Base-by-base conservation (phyloP, 30 jellyfish, hydroid and myxozoan genomes). In the Pelagia noctiluca region DNA sequence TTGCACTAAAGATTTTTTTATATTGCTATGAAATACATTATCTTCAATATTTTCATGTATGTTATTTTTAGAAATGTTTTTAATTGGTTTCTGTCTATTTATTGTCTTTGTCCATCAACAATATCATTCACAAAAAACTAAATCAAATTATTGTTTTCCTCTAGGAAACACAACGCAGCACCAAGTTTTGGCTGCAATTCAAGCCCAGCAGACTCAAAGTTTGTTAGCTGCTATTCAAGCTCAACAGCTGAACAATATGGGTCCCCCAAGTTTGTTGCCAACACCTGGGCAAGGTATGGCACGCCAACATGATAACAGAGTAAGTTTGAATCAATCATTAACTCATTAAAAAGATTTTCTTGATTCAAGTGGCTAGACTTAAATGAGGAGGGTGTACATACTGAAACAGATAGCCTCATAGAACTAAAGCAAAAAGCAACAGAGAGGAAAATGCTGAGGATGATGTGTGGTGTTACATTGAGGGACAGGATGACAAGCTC, bases 201-300 rank as follows among this genome's bases (percentile, higher is more conserved):
- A 88, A 50, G 97, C 97, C 2, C 97, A 88, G 31, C 97, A 80
- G 42, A 80, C 97, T 0, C 97, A 88, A 57, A 79, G 71, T 37
- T 21, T 78, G 63, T 76, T 88, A 22, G 97, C 97, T 24, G 89
- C 89, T 21, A 50, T 88, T 13, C 97, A 88, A 61, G 97, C 97
- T 2, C 97, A 88, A 34, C 88, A 69, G 57, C 73, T 48, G 38
- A 34, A 52, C 37, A 78, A 52, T 34, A 57, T 50, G 78, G 47
- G 62, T 10, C 61, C 83, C 18, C 69, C 77, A 2, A 67, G 96
- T 53, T 49, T 86, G 63, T 36, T 86, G 65, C 96, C 96, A 63
- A 86, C 83, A 23, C 96, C 96, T 31, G 90, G 90, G 90, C 19
- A 30, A 52, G 13, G 91, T 83, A 47, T 63, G 84, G 57, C 71